A percentile compares a stretch with the other conserved stretches of the same genome.
phyloP scores from a whole-genome alignment of 2,888 invertebrate genomes.

The Andrena camellia region DNA sequence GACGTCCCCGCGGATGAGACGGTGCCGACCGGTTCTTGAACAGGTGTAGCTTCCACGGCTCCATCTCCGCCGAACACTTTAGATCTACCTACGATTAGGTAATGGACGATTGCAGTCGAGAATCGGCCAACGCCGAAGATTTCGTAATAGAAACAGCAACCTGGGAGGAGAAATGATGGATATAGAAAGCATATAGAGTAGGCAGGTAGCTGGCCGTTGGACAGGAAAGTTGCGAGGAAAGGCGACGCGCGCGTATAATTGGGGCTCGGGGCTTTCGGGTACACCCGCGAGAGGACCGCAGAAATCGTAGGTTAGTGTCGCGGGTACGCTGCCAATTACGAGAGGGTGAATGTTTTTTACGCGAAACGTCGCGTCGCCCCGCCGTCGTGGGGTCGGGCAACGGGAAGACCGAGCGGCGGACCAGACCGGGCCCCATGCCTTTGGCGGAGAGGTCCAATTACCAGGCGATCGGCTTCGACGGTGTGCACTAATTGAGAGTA shows the following conservation, averaged over 20 bases:
- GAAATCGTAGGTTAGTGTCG: constrained; percentile 16
- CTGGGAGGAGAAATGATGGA: not conserved
- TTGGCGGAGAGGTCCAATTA: constrained; percentile 69
- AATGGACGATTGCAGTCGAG: not conserved
- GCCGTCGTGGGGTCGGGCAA: constrained; percentile 3
- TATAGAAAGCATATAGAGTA: too few species aligned
- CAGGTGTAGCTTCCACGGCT: not conserved
- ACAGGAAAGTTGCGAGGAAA: not conserved
- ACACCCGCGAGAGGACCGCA: not conserved
- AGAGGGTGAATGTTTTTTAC: constrained; percentile 47
- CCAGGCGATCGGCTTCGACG: constrained; percentile 73
- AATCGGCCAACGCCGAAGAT: too few species aligned
- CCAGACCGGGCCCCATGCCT: constrained; percentile 44
- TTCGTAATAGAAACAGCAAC: not conserved
- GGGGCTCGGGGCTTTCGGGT: constrained; percentile 21
- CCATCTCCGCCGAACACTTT: not conserved
- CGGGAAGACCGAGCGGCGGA: constrained; percentile 29
- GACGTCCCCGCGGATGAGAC: not conserved
- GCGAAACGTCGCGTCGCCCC: constrained; percentile 33
- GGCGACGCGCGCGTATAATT: constrained; percentile 56
- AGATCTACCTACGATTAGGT: not conserved
- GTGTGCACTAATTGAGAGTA: constrained; percentile 75
- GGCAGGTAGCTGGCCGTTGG: not conserved
- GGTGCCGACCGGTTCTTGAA: not conserved
- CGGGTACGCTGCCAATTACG: constrained; percentile 56